These are phyloP conservation scores for Harpagoxenus sublaevis DNA, from an alignment of 2,888 invertebrate species.

Conservation along the genomic window DNA sequence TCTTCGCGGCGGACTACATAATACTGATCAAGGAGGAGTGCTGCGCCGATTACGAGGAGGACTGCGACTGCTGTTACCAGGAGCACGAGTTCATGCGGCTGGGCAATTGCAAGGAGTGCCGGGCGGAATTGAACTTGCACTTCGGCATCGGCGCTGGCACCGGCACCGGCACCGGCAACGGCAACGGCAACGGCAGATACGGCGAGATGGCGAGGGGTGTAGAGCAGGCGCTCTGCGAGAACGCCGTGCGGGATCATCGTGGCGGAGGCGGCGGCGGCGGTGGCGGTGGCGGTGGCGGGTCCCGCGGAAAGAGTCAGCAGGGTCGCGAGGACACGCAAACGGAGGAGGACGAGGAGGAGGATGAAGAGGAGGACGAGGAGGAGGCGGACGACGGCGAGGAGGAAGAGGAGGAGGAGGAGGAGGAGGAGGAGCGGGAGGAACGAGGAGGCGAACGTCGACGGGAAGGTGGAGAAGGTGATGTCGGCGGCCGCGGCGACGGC, in stretches of 20 bases:
- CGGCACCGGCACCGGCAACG: slow-evolving; percentile 32
- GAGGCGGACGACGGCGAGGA: slow-evolving; percentile 72
- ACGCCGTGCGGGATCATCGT: slow-evolving; percentile 17
- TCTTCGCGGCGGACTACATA: slow-evolving; percentile 97
- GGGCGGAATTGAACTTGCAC: slow-evolving; percentile 84
- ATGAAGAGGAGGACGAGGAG: slow-evolving; percentile 70
- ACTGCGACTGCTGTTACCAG: slow-evolving; percentile 91
- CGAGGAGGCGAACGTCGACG: slow-evolving; percentile 49
- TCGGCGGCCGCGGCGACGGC: slow-evolving; percentile 42
- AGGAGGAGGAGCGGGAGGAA: slow-evolving; percentile 58
- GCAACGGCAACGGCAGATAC: slow-evolving; percentile 59
- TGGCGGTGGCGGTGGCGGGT: slow-evolving; percentile 11
- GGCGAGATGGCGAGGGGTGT: slow-evolving; percentile 72
- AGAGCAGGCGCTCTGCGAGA: slow-evolving; percentile 62
- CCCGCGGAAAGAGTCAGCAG: slow-evolving; percentile 26
- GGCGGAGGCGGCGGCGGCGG: background rate
- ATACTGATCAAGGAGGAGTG: slow-evolving; percentile 96
- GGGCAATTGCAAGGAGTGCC: slow-evolving; percentile 88
- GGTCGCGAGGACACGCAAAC: slow-evolving; percentile 73
- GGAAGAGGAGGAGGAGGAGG: slow-evolving; percentile 66
- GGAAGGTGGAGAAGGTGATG: slow-evolving; percentile 37
- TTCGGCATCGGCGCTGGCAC: slow-evolving; percentile 83
- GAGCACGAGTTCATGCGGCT: slow-evolving; percentile 90
- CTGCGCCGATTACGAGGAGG: slow-evolving; percentile 93
- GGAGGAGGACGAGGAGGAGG: slow-evolving; percentile 75